A percentile compares a stretch with the other conserved stretches of the same genome.
Conservation (phyloP, 2,113 vertebrate genomes). For the Syrmaticus mikado region DNA sequence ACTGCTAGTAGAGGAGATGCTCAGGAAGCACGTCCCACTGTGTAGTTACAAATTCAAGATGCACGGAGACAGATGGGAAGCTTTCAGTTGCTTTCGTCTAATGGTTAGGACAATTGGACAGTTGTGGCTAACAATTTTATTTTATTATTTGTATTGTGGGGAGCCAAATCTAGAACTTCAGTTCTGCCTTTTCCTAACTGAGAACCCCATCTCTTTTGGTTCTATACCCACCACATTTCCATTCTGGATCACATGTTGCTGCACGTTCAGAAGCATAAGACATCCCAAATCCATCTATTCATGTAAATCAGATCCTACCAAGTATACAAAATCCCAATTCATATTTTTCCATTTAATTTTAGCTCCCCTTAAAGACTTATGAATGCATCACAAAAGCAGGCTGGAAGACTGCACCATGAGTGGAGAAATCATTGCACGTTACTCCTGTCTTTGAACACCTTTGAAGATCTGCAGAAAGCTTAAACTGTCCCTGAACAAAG, state of each 20-base stretch:
- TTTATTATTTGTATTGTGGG: neutral
- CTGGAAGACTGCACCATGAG: neutral
- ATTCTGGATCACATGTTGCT: rapidly evolving
- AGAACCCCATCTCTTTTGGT: neutral
- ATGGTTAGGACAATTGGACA: neutral
- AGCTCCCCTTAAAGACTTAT: neutral
- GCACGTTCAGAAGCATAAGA: neutral
- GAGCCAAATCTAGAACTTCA: neutral
- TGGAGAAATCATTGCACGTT: slow-evolving; percentile 14
- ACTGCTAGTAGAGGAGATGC: neutral
- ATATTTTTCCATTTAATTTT: neutral
- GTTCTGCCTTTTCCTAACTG: neutral
- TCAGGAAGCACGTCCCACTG: neutral
- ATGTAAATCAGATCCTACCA: neutral
- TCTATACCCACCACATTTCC: neutral
- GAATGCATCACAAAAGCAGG: neutral
- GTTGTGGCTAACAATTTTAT: neutral
- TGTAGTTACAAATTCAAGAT: neutral
- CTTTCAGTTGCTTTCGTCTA: neutral
- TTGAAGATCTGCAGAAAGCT: slow-evolving; percentile 41
- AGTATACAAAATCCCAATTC: neutral
- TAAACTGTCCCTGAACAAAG: slow-evolving; percentile 18
- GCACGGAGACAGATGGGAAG: neutral
- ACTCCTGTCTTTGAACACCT: slow-evolving; percentile 24
- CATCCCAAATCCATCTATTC: neutral